These are phyloP conservation scores for Todus mexicanus DNA, from an alignment of 2,797 vertebrate species.

Conservation along the genomic window DNA sequence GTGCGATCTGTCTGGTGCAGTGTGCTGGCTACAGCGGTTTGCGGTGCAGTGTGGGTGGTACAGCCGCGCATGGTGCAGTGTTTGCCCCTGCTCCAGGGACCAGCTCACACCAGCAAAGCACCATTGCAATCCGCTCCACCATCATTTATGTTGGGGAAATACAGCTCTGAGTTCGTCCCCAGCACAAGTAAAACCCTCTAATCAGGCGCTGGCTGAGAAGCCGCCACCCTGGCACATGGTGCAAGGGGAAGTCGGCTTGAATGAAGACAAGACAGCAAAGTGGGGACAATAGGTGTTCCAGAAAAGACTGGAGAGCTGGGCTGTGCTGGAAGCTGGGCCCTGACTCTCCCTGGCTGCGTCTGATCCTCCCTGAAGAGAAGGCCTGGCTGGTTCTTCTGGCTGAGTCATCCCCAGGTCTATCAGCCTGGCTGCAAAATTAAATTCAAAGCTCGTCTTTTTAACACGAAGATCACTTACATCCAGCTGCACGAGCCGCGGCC, in stretches of 20 bases:
- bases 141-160: accelerated
- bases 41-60: no score
- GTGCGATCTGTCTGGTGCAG: neutral
- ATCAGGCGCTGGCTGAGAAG: accelerated
- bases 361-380: neutral
- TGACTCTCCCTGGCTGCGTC: neutral
- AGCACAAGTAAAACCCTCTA: neutral
- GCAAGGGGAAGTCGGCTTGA: neutral
- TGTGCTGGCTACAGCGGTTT: neutral
- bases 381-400: conserved; percentile 25
- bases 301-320: neutral
- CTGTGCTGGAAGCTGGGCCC: neutral
- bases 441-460: conserved; percentile 56
- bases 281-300: neutral
- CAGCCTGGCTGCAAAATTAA: conserved; percentile 50
- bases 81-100: neutral
- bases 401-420: conserved; percentile 60
- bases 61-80: accelerated
- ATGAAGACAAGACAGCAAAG: neutral
- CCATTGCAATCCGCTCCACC: neutral
- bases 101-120: neutral
- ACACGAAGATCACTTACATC: conserved; percentile 56
- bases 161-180: accelerated
- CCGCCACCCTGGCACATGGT: accelerated
- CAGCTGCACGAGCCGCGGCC: conserved; percentile 34